Percentiles rank a stretch among this genome's conserved stretches.
These are phyloP conservation scores for Hololepta plana DNA, from an alignment of 2,888 invertebrate genomes.

Conservation along the genomic window DNA sequence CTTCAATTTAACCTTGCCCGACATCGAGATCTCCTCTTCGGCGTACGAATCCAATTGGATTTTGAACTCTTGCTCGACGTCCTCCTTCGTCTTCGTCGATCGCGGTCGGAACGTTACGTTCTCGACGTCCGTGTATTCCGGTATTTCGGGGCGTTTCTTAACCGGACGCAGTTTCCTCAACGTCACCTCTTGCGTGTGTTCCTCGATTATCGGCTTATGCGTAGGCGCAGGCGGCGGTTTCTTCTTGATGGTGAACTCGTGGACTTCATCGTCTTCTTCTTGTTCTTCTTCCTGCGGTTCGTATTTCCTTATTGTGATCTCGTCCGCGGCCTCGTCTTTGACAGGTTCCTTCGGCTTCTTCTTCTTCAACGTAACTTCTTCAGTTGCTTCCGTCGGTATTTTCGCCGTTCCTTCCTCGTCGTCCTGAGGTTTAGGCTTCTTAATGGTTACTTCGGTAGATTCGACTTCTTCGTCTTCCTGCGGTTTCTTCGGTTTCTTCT, in stretches of 20 bases:
- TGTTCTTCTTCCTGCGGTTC: conserved; percentile 16
- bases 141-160: conserved; percentile 44
- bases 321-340: conserved; percentile 19
- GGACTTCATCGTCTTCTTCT: conserved; percentile 17
- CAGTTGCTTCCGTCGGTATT: conserved; percentile 19
- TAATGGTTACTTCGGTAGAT: conserved; percentile 12
- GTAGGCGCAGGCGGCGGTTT: conserved; percentile 31
- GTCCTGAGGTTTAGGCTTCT: conserved; percentile 10
- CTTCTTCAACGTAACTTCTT: conserved; percentile 29
- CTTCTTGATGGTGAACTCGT: conserved; percentile 34
- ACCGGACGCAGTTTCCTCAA: conserved; percentile 54
- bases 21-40: conserved; percentile 76
- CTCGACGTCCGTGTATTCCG: conserved; percentile 57
- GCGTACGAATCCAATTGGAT: conserved; percentile 72
- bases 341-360: conserved; percentile 17
- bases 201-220: conserved; percentile 34
- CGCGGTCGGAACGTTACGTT: conserved; percentile 66
- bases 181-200: conserved; percentile 47
- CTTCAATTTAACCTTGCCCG: conserved; percentile 63
- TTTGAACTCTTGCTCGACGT: conserved; percentile 79
- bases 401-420: too few relatives aligned
- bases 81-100: conserved; percentile 61
- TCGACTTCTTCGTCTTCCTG: conserved; percentile 15
- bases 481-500: conserved; percentile 40
- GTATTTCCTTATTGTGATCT: conserved; percentile 22